A percentile compares a stretch with the other conserved stretches of the same genome.
phyloP scores from a whole-genome alignment of 1,140 invertebrate species.

The Solenopsis fugax region DNA sequence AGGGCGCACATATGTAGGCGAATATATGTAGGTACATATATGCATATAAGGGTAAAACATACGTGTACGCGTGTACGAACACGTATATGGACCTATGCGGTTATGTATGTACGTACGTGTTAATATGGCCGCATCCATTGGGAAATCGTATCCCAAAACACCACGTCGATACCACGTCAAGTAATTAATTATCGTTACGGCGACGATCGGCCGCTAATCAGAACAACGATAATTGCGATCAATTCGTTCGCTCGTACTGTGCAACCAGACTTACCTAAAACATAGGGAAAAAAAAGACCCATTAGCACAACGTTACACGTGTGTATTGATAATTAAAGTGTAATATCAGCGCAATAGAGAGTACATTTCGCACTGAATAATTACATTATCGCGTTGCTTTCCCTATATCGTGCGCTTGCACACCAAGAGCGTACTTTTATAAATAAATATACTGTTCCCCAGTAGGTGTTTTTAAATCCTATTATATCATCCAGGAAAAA shows the following conservation, averaged over 20 bases:
- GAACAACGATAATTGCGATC: slow-evolving; percentile 65
- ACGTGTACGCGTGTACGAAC: background rate
- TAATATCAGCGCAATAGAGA: background rate
- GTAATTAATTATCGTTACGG: slow-evolving; percentile 73
- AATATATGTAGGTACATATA: background rate
- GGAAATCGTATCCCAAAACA: slow-evolving; percentile 73
- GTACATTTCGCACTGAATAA: background rate
- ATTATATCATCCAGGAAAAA: background rate
- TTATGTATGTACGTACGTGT: slow-evolving; percentile 48
- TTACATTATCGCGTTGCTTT: background rate
- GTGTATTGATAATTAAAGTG: slow-evolving; percentile 8
- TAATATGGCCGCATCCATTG: slow-evolving; percentile 66
- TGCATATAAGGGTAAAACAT: background rate
- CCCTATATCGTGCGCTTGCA: background rate
- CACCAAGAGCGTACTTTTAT: background rate
- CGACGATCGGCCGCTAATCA: slow-evolving; percentile 63
- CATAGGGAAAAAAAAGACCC: background rate
- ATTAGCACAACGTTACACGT: slow-evolving; percentile 28
- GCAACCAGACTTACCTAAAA: slow-evolving; percentile 70
- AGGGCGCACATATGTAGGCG: slow-evolving; percentile 4
- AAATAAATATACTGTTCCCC: background rate
- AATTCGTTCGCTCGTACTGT: background rate
- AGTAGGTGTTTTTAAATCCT: background rate
- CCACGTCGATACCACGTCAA: slow-evolving; percentile 54
- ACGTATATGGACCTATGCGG: background rate